Percentiles rank a stretch among this genome's conserved stretches.
phyloP scores from a whole-genome alignment of 2,797 vertebrate genomes.

The Rhynchotus rufescens region DNA sequence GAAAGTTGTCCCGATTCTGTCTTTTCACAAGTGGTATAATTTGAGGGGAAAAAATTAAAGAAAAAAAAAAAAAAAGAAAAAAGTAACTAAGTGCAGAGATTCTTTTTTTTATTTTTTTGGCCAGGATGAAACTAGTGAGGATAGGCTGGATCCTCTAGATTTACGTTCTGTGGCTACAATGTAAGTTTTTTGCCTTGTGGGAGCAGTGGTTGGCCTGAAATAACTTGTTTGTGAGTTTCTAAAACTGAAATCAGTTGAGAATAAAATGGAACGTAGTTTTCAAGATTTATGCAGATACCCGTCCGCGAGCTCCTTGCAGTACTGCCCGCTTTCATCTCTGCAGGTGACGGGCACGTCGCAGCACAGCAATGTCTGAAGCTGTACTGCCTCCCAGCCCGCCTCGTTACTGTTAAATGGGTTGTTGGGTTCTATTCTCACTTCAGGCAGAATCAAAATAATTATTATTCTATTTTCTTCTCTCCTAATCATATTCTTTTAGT shows the following conservation, averaged over 20 bases:
- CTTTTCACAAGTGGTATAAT: background rate
- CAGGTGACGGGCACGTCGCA: background rate
- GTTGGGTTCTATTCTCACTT: background rate
- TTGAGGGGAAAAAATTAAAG: background rate
- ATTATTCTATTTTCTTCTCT: background rate
- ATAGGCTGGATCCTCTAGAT: background rate
- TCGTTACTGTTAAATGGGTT: fast-evolving
- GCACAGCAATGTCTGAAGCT: fast-evolving
- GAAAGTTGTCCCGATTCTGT: background rate
- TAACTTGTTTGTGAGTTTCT: background rate
- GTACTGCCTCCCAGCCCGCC: fast-evolving
- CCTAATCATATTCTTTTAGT: background rate
- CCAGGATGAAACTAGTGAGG: background rate
- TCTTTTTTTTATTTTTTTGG: background rate
- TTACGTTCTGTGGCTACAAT: background rate
- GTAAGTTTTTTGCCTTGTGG: fast-evolving
- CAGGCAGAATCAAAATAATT: background rate
- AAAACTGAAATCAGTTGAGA: background rate
- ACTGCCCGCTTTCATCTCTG: background rate
- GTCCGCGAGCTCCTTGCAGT: background rate
- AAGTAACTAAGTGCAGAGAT: background rate
- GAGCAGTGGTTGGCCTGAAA: background rate
- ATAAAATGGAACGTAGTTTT: background rate
- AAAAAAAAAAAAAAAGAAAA: no score
- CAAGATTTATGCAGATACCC: background rate